These are phyloP conservation scores for Psylliodes chrysocephalus DNA, from an alignment of 2,888 invertebrate genomes.

Conservation along the genomic window DNA sequence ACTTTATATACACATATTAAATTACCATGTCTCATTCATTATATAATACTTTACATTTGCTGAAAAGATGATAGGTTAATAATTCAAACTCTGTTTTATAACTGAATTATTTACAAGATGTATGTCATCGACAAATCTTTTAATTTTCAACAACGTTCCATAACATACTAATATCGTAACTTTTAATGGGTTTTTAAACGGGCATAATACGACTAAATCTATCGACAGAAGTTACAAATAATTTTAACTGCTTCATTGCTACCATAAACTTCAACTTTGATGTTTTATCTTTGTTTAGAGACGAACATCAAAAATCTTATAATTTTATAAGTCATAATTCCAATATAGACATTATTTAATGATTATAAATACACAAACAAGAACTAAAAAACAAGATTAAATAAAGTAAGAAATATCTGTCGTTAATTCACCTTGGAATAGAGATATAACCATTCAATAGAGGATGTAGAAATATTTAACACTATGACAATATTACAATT, in stretches of 20 bases:
- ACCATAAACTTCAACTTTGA: slow-evolving; percentile 11
- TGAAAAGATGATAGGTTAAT: no score
- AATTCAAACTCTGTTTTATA: neutral
- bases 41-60: no score
- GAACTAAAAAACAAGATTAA: no score
- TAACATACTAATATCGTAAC: slow-evolving; percentile 6
- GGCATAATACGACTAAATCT: slow-evolving; percentile 12
- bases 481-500: no score
- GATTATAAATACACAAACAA: neutral
- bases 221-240: slow-evolving; percentile 14
- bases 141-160: neutral
- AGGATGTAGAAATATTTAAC: no score
- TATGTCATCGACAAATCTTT: neutral
- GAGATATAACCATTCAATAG: no score
- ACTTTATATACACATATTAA: no score
- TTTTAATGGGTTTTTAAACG: slow-evolving; percentile 22
- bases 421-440: no score
- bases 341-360: neutral
- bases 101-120: no score
- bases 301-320: neutral
- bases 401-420: no score
- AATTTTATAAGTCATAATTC: neutral
- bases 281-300: slow-evolving; percentile 19
- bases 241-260: slow-evolving; percentile 17
- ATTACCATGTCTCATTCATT: no score